Evolutionary conservation across 1,140 invertebrate species (phyloP), one percentile per base, ranked within the genome.

Genomic region (Ctenoplectra terminalis): DNA sequence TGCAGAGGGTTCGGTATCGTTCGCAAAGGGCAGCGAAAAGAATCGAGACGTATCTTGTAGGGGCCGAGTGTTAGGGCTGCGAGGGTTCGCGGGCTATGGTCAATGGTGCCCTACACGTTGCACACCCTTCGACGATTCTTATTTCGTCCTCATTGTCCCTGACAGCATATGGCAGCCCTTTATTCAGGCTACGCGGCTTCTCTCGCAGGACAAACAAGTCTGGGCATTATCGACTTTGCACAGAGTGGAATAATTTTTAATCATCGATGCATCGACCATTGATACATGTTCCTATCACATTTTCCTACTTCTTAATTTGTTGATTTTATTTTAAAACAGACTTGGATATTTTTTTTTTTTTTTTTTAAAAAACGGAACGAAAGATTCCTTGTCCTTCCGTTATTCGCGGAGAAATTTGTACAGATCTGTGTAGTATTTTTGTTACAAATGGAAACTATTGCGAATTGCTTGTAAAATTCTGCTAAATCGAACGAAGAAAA

Each of bases 161-260:
- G 52, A 46, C 66, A 76, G 74, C 88, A 89, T 90, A 90, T 89
- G 88, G 86, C 81, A 72, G 50, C 66, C 70, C 80, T 88, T 88
- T 85, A 74, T 88, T 58, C 64, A 34, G 1, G n/a, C 43, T 79
- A 29, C 64, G 23, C 50, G 40, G 23, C 50, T 66, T 46, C 58
- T 61, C 48, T 37, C 50, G 40, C 34, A 29, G 67, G 40, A 58
- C 61, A 56, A 75, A 48, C 71, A 73, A 48, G 77, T 72, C 67
- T 72, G 69, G 31, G 58, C 3, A 54, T 58, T 69, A 77, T 77
- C 63, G 50, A 69, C 50, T 50, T 69, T 23, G 34, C 37, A n/a
- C 20, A 40, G n/a, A 7, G 23, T 0, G 15, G 66, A 69, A 34
- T 69, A 48, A n/a, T n/a, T n/a, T n/a, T n/a, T n/a, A n/a, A n/a